Evolutionary conservation across 1,140 invertebrate species (phyloP), one percentile per base, ranked within the genome.

Genomic region (Cardiocondyla obscurior): DNA sequence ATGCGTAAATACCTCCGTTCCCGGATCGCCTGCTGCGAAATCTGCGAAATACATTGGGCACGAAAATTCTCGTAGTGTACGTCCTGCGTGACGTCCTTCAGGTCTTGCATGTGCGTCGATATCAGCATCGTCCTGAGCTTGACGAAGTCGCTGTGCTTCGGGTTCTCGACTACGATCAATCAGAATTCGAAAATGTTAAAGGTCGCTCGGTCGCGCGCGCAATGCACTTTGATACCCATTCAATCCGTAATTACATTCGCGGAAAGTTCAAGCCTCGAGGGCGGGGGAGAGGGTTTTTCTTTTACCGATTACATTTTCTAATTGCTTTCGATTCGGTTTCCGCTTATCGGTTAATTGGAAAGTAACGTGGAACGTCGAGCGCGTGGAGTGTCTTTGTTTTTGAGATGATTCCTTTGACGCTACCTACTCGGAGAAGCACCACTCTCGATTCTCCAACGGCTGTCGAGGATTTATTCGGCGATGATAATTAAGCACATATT

Each of bases 21-120:
- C 89, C 96, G 94, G 88, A 97, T 95, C 30, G 97, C 97, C 92
- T 97, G 97, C 91, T 98, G 97, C 10, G 97, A 98, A 93, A 98
- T 98, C 94, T 97, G 97, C 8, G 97, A 97, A 90, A 98, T 98
- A 92, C 97, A 97, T 93, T 98, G 97, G 33, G 97, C 97, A 82
- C 98, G 95, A 94, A 98, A 99, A 94, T 99, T 99, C 94, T 99
- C 98, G 92, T 99, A 99, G 93, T 99, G 98, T 4, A 99, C 97
- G 92, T 99, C 98, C 90, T 98, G 96, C 0, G 98, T 99, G 0
- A 98, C 97, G 91, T 99, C 98, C 93, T 99, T 99, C 64, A 99
- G 93, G 93, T 99, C 98, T 92, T 99, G 98, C 97, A 99, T 98
- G 92, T 99, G 98, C 44, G 98, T 98, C 10, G 97, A 98, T 90